Evolutionary conservation across 2,113 vertebrate genomes (phyloP), one percentile per base, ranked within the genome.

Genomic region (Atlantisia rogersi): DNA sequence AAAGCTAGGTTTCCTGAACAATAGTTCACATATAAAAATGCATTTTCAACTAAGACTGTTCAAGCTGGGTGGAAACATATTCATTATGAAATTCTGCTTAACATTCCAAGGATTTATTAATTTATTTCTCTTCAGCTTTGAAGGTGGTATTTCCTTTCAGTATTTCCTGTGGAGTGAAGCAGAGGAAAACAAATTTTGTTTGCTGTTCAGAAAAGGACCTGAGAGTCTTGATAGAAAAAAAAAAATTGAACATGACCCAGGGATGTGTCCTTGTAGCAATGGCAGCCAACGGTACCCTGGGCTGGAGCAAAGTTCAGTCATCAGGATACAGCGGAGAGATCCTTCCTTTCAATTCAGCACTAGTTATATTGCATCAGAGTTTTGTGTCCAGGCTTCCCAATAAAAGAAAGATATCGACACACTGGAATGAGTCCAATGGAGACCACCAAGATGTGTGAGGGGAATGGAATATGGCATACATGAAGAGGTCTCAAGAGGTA

Each of bases 11-110:
- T 84, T 95, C 71, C 40, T 81, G 85, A 89, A 88, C 79, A 91
- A 65, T 75, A 94, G 32, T 78, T 94, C 53, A 39, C 55, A 76
- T 58, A 59, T 39, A 92, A 68, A 97, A 92, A 37, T 12, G 74
- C 28, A 67, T 81, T 95, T 88, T 89, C 78, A 93, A 89, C 86
- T 53, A 87, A 88, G 55, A 63, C 69, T 93, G 39, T 60, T 96
- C 48, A 90, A 92, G 71, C 35, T 93, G 53, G 15, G 71, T 74
- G 39, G 75, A 56, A 97, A 93, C 62, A 90, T 63, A 96, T 40
- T 84, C 55, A 91, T 95, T 91, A 97, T 78, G 53, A 85, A 95
- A 96, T 69, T 53, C 93, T 92, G 73, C 92, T 80, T 44, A 92
- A 78, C 9, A 80, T 94, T 94, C 95, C 39, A 44, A 95, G 18